phyloP scores from a whole-genome alignment of 2,113 vertebrate genomes.

The Platichthys flesus region DNA sequence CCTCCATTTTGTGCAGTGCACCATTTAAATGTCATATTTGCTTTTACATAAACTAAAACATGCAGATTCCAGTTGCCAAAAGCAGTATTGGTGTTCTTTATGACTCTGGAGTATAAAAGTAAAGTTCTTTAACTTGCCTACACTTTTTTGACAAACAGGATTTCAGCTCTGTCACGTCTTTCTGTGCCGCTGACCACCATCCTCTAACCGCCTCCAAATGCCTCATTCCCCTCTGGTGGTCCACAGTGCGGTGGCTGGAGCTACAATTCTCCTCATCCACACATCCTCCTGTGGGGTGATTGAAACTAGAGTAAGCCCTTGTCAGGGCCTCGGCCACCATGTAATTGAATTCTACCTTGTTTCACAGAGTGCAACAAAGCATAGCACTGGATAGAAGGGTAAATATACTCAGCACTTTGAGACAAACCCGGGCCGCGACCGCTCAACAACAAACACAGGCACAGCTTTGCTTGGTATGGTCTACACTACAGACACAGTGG shows the following conservation, averaged over 20 bases:
- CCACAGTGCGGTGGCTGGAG: conserved; percentile 30
- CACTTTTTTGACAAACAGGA: conserved; percentile 4
- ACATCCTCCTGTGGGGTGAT: conserved; percentile 71
- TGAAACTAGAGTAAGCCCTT: conserved; percentile 77
- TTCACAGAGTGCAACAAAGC: conserved; percentile 75
- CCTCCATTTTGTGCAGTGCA: conserved; percentile 6
- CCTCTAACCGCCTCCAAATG: conserved; percentile 27
- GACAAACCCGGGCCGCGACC: conserved; percentile 42
- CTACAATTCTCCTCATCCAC: conserved; percentile 53
- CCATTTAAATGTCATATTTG: conserved; percentile 18
- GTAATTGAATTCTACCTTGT: conserved; percentile 81
- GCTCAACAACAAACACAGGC: conserved; percentile 51
- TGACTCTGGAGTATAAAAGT: conserved; percentile 9
- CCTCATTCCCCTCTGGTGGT: conserved; percentile 60
- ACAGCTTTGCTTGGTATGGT: background rate
- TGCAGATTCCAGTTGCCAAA: background rate
- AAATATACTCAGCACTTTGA: conserved; percentile 68
- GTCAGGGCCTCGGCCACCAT: conserved; percentile 69
- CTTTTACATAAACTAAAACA: background rate
- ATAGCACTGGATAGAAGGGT: conserved; percentile 60
- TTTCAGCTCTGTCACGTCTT: conserved; percentile 23
- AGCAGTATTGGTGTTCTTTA: background rate
- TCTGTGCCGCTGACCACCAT: conserved; percentile 16
- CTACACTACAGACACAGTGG: background rate
- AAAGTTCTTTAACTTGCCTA: background rate